phyloP scores from a whole-genome alignment of 2,797 vertebrate species.

The Brachymystax lenok region DNA sequence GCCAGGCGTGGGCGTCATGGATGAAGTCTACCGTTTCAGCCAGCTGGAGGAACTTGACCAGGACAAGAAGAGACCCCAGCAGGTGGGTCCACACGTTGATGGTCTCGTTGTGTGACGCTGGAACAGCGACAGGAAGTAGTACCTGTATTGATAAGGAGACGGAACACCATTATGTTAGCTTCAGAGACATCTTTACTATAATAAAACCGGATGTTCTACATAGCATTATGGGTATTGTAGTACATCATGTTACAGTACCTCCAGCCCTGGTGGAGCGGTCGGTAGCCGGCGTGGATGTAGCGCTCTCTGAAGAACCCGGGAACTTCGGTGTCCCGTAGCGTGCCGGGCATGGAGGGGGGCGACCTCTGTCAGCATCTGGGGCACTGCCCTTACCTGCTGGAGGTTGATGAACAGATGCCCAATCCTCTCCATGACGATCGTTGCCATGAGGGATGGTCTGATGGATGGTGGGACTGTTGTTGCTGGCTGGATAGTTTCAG shows the following conservation, averaged over 20 bases:
- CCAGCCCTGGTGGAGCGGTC: slow-evolving; percentile 83
- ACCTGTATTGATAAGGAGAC: slow-evolving; percentile 42
- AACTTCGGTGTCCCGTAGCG: slow-evolving; percentile 78
- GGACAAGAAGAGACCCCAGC: slow-evolving; percentile 74
- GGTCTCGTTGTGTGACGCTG: slow-evolving; percentile 90
- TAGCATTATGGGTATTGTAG: background rate
- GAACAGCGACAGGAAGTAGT: slow-evolving; percentile 87
- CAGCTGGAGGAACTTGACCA: slow-evolving; percentile 71
- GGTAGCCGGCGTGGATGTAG: slow-evolving; percentile 81
- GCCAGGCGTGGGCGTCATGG: slow-evolving; percentile 79
- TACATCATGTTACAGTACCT: slow-evolving; percentile 15
- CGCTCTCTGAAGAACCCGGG: slow-evolving; percentile 84
- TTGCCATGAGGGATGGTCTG: slow-evolving; percentile 70
- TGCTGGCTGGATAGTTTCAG: background rate
- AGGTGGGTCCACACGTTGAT: slow-evolving; percentile 92
- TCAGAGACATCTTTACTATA: background rate
- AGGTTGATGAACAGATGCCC: slow-evolving; percentile 76
- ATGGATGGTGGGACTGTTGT: background rate
- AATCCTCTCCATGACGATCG: slow-evolving; percentile 74
- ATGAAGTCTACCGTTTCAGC: slow-evolving; percentile 76
- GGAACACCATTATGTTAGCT: too few species aligned
- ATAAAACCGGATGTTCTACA: background rate
- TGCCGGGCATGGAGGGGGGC: slow-evolving; percentile 72
- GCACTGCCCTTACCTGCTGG: slow-evolving; percentile 72
- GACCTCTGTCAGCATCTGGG: slow-evolving; percentile 65